Evolutionary conservation across 2,797 vertebrate species (phyloP), one percentile per base, ranked within the genome.

Genomic region (Salmo trutta): DNA sequence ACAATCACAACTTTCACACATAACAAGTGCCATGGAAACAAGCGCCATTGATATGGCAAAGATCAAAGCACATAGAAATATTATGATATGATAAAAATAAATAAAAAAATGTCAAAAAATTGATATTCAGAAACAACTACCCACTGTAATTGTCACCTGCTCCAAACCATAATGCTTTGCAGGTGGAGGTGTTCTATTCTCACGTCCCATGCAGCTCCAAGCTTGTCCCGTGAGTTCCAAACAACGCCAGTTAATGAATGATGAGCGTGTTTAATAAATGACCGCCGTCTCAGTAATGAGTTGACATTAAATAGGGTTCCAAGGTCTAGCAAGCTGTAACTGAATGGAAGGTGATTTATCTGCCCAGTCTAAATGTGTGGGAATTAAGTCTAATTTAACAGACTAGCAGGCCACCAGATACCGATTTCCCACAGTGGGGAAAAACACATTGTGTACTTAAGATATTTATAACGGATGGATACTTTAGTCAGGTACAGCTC

Each of bases 281-380:
- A 80, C 68, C 2, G 82, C 93, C 94, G 93, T 94, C 93, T 93
- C 62, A 77, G 86, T 93, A 94, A 95, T 93, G 92, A 93, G 90
- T 68, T 83, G 89, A 91, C 91, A 93, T 94, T 93, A 94, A 94
- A 94, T 93, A 93, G 85, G 85, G 78, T 71, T 83, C 85, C 92
- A 94, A 94, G 94, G 94, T 93, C 91, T 85, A 80, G 74, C 77
- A 71, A 78, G 87, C 88, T 86, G 87, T 74, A 14, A 3, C 41
- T 47, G 41, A 8, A 47, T 47, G 8, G 41, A 47, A 47, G 73
- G 31, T 47, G 17, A 54, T 73, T 67, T 36, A 68, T 68, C 31
- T 68, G 29, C 6, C 29, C 31, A 68, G 31, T 31, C 41, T 14
- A 47, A 47, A 47, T 47, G 41, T 47, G 41, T 12, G 41, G 41